Percentiles rank a stretch among this genome's conserved stretches.
phyloP scores from a whole-genome alignment of 2,797 vertebrate genomes.

The Anabacerthia variegaticeps region DNA sequence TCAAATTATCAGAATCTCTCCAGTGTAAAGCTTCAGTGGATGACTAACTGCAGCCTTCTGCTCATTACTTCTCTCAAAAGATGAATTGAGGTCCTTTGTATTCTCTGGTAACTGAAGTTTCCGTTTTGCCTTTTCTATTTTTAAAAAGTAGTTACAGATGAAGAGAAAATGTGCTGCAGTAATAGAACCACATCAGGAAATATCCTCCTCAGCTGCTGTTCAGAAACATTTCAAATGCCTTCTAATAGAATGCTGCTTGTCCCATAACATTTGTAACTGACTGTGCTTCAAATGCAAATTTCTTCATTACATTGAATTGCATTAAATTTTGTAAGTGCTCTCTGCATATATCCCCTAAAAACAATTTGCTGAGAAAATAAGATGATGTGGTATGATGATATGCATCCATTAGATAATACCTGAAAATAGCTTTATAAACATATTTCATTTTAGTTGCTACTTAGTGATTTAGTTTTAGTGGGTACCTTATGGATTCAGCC shows the following conservation, averaged over 20 bases:
- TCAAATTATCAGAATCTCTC: constrained; percentile 70
- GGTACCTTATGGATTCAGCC: constrained; percentile 54
- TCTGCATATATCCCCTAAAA: constrained; percentile 67
- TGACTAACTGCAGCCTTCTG: constrained; percentile 72
- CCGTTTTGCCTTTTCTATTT: constrained; percentile 73
- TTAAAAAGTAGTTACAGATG: constrained; percentile 72
- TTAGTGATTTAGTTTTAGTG: constrained; percentile 67
- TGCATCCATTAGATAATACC: constrained; percentile 67
- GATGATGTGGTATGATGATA: constrained; percentile 42
- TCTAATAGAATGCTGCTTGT: constrained; percentile 63
- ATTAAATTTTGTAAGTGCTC: constrained; percentile 68
- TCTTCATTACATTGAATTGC: constrained; percentile 71
- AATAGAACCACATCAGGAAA: constrained; percentile 70
- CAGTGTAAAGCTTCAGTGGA: constrained; percentile 66
- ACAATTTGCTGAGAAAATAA: constrained; percentile 73
- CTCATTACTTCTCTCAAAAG: constrained; percentile 71
- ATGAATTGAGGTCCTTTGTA: constrained; percentile 67
- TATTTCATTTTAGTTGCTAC: constrained; percentile 70
- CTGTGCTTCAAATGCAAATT: constrained; percentile 76
- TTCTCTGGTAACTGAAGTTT: constrained; percentile 70
- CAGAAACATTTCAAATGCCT: constrained; percentile 65
- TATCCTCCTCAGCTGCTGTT: constrained; percentile 65
- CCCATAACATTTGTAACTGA: constrained; percentile 67
- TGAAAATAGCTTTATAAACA: constrained; percentile 65
- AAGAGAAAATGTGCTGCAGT: constrained; percentile 68